Conservation (phyloP, 2,113 vertebrate species). For the Gila orcuttii region DNA sequence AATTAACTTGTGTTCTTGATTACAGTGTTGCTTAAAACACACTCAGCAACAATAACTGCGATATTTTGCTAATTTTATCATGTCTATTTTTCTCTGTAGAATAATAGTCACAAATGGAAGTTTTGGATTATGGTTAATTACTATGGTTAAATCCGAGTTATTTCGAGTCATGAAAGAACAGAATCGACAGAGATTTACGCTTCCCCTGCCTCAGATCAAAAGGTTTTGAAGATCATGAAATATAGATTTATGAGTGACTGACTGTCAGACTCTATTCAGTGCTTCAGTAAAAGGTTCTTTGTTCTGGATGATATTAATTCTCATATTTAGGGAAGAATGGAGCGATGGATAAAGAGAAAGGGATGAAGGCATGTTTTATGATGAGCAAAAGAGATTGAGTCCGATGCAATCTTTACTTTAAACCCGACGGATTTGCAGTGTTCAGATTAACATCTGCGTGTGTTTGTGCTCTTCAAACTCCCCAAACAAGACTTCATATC, state of each 20-base stretch:
- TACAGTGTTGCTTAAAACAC: too few relatives aligned
- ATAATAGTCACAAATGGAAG: neutral
- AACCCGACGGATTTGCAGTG: neutral
- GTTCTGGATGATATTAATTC: neutral
- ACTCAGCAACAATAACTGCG: too few relatives aligned
- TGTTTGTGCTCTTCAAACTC: too few relatives aligned
- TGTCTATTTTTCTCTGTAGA: neutral
- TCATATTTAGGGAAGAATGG: neutral
- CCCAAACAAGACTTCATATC: too few relatives aligned
- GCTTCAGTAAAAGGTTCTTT: neutral
- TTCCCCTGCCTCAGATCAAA: neutral
- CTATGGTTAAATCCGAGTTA: neutral
- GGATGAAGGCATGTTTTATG: neutral
- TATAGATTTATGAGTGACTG: neutral
- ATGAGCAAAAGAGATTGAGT: neutral
- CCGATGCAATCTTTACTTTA: neutral
- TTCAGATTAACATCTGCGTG: too few relatives aligned
- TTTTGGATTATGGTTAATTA: neutral
- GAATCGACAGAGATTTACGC: neutral
- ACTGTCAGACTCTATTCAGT: neutral
- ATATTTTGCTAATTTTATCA: neutral
- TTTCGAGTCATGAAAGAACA: neutral
- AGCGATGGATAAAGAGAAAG: neutral
- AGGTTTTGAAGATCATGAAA: neutral
- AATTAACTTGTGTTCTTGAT: too few relatives aligned